phyloP scores from a whole-genome alignment of 30 jellyfish, hydroid and myxozoan species.

The Pelagia noctiluca region DNA sequence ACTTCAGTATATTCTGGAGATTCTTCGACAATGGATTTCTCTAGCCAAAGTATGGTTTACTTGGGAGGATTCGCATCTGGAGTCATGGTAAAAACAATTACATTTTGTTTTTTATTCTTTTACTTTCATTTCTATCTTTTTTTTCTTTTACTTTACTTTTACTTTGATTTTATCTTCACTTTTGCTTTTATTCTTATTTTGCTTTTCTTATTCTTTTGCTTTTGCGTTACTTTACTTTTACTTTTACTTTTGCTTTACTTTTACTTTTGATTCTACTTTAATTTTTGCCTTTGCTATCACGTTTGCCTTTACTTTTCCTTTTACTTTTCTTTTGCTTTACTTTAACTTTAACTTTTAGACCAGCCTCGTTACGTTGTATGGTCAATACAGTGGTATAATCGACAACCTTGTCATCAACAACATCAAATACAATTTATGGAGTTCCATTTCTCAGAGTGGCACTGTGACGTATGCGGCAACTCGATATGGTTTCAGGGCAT shows the following conservation, averaged over 20 bases:
- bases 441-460: conserved; percentile 67
- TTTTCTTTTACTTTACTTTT: not conserved
- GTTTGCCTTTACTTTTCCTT: not conserved
- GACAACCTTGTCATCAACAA: conserved; percentile 85
- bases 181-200: not conserved
- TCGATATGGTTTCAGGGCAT: conserved; percentile 71
- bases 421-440: conserved; percentile 84
- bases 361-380: conserved; percentile 75
- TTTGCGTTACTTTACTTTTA: not conserved
- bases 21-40: conserved; percentile 60
- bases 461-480: conserved; percentile 58
- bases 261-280: conserved; percentile 13
- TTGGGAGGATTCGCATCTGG: conserved; percentile 87
- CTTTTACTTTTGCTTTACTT: not conserved
- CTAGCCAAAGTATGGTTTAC: conserved; percentile 78
- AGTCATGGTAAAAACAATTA: conserved; percentile 74
- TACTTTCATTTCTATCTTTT: not conserved
- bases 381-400: conserved; percentile 78
- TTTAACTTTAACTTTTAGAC: conserved; percentile 37
- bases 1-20: conserved; percentile 48
- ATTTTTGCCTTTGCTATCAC: not conserved
- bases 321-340: not conserved
- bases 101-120: not conserved
- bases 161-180: not conserved
- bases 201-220: not conserved